Percentiles rank a stretch among this genome's conserved stretches.
phyloP scores from a whole-genome alignment of 2,113 vertebrate species.

The Erinaceus europaeus region DNA sequence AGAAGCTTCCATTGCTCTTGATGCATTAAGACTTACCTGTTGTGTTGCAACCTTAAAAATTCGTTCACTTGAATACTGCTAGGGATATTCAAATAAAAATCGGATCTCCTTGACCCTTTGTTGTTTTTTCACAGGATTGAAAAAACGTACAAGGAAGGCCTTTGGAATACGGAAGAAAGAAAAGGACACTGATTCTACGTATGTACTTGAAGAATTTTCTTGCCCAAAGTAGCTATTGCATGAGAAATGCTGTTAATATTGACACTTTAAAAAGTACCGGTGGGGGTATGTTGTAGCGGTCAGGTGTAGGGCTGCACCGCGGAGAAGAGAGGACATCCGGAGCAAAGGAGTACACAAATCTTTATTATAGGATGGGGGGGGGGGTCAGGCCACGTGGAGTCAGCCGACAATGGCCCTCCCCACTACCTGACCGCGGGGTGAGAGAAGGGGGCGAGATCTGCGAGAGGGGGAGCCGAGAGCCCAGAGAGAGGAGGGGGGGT shows the following conservation, averaged over 20 bases:
- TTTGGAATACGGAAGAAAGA: conserved; percentile 98
- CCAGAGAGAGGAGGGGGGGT: too few relatives aligned
- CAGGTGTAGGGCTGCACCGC: too few relatives aligned
- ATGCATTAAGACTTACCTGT: not conserved
- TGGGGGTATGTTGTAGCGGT: too few relatives aligned
- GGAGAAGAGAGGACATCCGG: too few relatives aligned
- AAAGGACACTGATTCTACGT: conserved; percentile 96
- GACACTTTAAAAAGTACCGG: not conserved
- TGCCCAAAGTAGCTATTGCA: not conserved
- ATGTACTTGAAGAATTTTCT: conserved; percentile 66
- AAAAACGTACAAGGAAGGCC: conserved; percentile 97
- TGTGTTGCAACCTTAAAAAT: not conserved
- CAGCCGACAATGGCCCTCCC: too few relatives aligned
- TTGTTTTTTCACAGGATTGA: conserved; percentile 89
- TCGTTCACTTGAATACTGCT: not conserved
- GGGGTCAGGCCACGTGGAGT: too few relatives aligned
- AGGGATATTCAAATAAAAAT: not conserved
- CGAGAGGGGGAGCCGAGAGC: too few relatives aligned
- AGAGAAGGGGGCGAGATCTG: too few relatives aligned
- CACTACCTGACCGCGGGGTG: too few relatives aligned
- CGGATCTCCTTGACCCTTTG: not conserved
- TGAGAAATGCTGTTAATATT: not conserved
- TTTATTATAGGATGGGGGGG: too few relatives aligned
- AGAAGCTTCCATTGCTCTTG: not conserved
- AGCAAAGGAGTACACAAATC: too few relatives aligned